Conservation (phyloP, 1,140 invertebrate genomes). For the Habropoda laboriosa region DNA sequence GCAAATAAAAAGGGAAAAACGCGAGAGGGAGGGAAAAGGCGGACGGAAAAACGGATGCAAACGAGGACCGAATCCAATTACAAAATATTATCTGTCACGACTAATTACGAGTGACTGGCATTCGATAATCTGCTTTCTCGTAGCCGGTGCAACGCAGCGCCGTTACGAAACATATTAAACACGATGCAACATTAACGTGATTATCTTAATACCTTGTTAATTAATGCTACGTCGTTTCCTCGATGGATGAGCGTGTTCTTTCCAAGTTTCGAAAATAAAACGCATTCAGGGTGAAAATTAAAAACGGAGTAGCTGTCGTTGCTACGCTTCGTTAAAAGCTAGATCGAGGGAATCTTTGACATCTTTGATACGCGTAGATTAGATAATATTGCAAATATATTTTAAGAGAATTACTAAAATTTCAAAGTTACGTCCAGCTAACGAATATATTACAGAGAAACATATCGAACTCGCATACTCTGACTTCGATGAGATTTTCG, state of each 20-base stretch:
- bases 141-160: not conserved
- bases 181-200: constrained; percentile 14
- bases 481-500: too few species aligned
- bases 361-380: too few species aligned
- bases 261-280: not conserved
- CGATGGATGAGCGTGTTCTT: not conserved
- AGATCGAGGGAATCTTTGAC: too few species aligned
- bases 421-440: too few species aligned
- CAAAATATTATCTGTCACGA: constrained; percentile 10
- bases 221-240: not conserved
- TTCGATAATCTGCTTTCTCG: constrained; percentile 9
- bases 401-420: not conserved
- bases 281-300: not conserved
- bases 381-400: too few species aligned
- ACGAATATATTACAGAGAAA: too few species aligned
- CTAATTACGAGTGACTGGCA: constrained; percentile 31
- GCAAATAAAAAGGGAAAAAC: not conserved
- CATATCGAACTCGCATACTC: too few species aligned
- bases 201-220: constrained; percentile 24
- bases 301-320: not conserved
- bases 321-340: too few species aligned
- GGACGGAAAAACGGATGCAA: not conserved
- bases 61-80: constrained; percentile 18
- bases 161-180: constrained; percentile 20
- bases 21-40: not conserved